phyloP scores from a whole-genome alignment of 2,888 invertebrate species.

The Agriopis leucophaearia region DNA sequence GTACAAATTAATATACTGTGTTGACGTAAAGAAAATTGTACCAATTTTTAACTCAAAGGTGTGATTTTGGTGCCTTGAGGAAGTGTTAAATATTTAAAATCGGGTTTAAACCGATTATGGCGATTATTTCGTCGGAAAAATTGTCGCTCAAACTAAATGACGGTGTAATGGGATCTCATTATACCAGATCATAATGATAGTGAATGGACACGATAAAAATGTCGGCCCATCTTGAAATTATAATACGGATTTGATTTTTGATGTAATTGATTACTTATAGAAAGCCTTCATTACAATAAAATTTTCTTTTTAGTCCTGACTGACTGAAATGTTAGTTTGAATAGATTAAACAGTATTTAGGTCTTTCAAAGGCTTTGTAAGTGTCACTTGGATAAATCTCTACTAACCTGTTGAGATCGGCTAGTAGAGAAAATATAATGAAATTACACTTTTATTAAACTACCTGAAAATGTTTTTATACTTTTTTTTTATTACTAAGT shows the following conservation, averaged over 20 bases:
- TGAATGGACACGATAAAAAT: conserved; percentile 45
- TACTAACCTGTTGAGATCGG: too few species aligned
- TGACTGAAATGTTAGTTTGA: too few species aligned
- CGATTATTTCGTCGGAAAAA: conserved; percentile 61
- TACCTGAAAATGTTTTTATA: too few species aligned
- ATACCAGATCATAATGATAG: conserved; percentile 42
- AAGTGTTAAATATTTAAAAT: conserved; percentile 80
- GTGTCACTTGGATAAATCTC: too few species aligned
- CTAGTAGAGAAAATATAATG: too few species aligned
- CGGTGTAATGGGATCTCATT: conserved; percentile 49
- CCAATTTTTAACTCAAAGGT: conserved; percentile 80
- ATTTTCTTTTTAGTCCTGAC: too few species aligned
- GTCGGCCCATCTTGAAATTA: conserved; percentile 28
- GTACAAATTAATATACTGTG: conserved; percentile 7
- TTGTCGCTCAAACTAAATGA: conserved; percentile 58
- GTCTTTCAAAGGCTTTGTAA: too few species aligned
- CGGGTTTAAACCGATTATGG: conserved; percentile 61
- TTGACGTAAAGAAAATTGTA: conserved; percentile 68
- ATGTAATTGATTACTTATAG: conserved; percentile 30
- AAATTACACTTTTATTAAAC: too few species aligned
- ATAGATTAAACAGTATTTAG: too few species aligned
- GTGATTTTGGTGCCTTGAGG: conserved; percentile 76
- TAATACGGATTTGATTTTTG: conserved; percentile 19
- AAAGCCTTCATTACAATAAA: too few species aligned
- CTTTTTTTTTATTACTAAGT: too few species aligned